Conservation (phyloP, 2,888 invertebrate genomes). For the Agrypnus murinus region DNA sequence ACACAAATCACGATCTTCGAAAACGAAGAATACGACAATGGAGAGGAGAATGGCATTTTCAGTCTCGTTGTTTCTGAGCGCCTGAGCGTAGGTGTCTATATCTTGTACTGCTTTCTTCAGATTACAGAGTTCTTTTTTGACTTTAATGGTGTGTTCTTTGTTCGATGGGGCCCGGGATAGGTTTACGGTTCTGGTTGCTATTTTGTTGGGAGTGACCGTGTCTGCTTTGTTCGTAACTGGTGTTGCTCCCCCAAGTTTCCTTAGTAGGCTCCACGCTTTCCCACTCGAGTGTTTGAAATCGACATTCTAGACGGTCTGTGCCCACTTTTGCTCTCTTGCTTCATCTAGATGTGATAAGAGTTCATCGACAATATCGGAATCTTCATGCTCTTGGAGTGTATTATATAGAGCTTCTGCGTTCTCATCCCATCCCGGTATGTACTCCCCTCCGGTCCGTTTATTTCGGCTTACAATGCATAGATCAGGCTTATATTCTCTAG, state of each 20-base stretch:
- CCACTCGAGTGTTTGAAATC: conserved; percentile 45
- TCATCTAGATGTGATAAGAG: conserved; percentile 9
- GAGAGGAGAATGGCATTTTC: too few relatives aligned
- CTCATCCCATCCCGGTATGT: conserved; percentile 54
- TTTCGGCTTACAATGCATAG: conserved; percentile 2
- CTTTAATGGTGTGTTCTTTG: conserved; percentile 15
- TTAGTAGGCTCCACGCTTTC: conserved; percentile 36
- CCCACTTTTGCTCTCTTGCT: conserved; percentile 6
- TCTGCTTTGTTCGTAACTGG: not conserved
- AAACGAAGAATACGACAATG: too few relatives aligned
- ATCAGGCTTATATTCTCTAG: not conserved
- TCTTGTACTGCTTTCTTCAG: not conserved
- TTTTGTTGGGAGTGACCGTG: not conserved
- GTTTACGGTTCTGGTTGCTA: too few relatives aligned
- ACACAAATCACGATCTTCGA: too few relatives aligned
- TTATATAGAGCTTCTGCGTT: conserved; percentile 46
- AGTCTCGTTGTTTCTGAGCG: conserved; percentile 10
- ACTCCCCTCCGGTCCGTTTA: conserved; percentile 33
- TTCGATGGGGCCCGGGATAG: conserved; percentile 1
- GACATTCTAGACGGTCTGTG: conserved; percentile 12
- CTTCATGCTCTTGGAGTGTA: not conserved
- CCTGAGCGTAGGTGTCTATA: not conserved
- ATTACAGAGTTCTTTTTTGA: not conserved
- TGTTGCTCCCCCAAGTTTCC: conserved; percentile 35
- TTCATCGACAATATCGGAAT: conserved; percentile 6